Base-by-base conservation (phyloP, 2,113 vertebrate genomes). In the Zosterops pallidus region DNA sequence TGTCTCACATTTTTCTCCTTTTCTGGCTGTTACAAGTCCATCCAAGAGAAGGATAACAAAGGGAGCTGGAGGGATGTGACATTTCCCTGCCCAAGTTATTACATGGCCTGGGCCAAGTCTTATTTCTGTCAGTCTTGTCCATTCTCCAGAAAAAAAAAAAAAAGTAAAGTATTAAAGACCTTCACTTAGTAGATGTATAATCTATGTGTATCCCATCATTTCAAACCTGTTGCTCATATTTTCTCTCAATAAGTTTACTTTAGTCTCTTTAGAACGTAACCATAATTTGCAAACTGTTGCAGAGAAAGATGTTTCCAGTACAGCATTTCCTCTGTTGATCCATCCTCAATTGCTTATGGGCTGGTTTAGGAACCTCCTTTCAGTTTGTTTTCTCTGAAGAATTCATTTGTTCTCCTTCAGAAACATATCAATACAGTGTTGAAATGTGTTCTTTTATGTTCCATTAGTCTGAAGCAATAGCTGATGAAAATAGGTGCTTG, bases 371-470 rank as follows among this genome's bases (percentile, higher is more conserved):
- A 46, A 29, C 26, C 24, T 68, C 9, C 22, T 76, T 92, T 89
- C 49, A 47, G 28, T 83, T 86, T 69, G 24, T 80, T 80, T 86
- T 55, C 53, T 83, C 20, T 71, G 47, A 90, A 85, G n/a, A 82
- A 67, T 42, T 33, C 9, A 57, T 81, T 57, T 60, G 16, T 62
- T 94, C 71, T 87, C 35, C 14, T 92, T 88, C 52, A 76, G 70
- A 63, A 56, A 52, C 11, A 9, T 78, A 63, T 9, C 31, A n/a
- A 6, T 79, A 55, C 1, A 5, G 11, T 63, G 14, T 63, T 68
- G 44, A 77, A 75, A 55, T 39, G 2, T 37, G 6, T 84, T 76
- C n/a, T 90, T 86, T 83, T 44, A 29, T 64, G 26, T 81, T 87
- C 22, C 5, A 4, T 90, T 90, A 78, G 33, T 59, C 60, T 79